Conservation (phyloP, 2,797 vertebrate species). For the Acrossocheilus fasciatus region DNA sequence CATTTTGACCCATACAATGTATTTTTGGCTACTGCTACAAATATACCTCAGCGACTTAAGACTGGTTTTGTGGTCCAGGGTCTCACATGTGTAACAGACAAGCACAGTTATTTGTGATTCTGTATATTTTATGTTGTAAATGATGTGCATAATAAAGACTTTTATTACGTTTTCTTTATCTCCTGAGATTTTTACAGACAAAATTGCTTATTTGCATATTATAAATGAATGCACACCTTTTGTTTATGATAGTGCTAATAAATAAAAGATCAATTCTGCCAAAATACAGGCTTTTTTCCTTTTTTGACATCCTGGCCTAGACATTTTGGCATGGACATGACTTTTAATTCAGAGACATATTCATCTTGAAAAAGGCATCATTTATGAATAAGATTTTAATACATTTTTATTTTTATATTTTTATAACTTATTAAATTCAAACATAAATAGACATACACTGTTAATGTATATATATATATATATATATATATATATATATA, state of each 20-base stretch:
- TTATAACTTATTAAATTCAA: neutral
- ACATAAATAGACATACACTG: neutral
- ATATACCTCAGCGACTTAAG: too few species aligned
- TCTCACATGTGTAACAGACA: neutral
- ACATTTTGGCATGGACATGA: neutral
- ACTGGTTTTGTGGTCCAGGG: too few species aligned
- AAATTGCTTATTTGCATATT: neutral
- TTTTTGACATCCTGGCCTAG: too few species aligned
- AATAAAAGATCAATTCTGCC: neutral
- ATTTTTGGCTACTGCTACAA: too few species aligned
- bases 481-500: too few species aligned
- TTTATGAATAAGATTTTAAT: neutral
- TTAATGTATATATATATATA: too few species aligned
- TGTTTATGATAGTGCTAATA: neutral
- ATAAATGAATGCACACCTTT: neutral
- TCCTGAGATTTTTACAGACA: neutral
- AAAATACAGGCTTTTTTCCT: neutral
- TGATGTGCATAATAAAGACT: neutral
- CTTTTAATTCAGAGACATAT: neutral
- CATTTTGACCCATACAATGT: too few species aligned
- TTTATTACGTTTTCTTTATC: neutral
- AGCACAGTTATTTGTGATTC: neutral
- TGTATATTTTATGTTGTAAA: neutral
- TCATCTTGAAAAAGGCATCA: neutral
- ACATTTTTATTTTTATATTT: neutral